Conservation (phyloP, 2,113 vertebrate species). For the Cavia aperea region DNA sequence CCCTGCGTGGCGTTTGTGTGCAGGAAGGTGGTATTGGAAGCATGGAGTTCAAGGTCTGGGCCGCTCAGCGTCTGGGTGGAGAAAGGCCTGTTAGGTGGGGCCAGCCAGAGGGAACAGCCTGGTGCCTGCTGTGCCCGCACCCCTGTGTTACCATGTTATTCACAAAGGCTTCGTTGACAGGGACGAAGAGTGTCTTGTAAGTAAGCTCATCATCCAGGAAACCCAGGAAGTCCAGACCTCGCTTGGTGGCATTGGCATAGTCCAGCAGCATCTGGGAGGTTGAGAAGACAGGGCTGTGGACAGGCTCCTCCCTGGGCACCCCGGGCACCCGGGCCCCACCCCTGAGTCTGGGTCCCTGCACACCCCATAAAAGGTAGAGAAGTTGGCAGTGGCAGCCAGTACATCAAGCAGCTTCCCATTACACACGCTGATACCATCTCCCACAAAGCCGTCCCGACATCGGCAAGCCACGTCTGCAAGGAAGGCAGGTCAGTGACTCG, state of each 20-base stretch:
- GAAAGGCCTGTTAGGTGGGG: neutral
- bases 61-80: constrained; percentile 83
- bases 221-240: constrained; percentile 81
- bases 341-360: neutral
- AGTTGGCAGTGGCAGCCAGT: constrained; percentile 80
- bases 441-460: constrained; percentile 83
- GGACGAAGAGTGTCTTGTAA: constrained; percentile 89
- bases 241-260: constrained; percentile 79
- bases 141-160: constrained; percentile 79
- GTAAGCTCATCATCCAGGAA: constrained; percentile 81
- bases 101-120: neutral
- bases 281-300: neutral
- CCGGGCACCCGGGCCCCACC: neutral
- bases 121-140: rapidly evolving
- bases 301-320: neutral
- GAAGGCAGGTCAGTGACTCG: neutral
- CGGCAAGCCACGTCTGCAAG: constrained; percentile 84
- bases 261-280: constrained; percentile 81
- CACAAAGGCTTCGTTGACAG: constrained; percentile 85
- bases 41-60: constrained; percentile 89
- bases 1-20: constrained; percentile 80
- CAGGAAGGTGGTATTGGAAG: constrained; percentile 78
- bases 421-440: constrained; percentile 84
- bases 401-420: constrained; percentile 86
- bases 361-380: constrained; percentile 91